Evolutionary conservation across 2,797 vertebrate species (phyloP).

Genomic region (Paramormyrops hopkinsi): DNA sequence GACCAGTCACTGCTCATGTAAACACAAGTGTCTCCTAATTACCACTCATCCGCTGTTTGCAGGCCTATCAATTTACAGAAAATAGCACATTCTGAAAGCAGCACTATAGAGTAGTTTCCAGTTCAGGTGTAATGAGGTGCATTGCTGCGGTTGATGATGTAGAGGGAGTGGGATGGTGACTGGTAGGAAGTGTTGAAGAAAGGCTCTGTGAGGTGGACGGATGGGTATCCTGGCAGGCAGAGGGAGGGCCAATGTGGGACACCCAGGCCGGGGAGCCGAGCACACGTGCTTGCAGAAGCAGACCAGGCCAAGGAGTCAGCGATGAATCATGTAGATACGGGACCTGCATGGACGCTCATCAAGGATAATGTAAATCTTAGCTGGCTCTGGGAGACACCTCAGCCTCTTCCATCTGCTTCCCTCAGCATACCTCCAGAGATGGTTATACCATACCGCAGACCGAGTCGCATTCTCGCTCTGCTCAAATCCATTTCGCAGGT

Average conservation of each 20-base stretch:
- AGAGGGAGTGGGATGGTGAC: neutral
- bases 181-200: neutral
- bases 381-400: conserved; percentile 58
- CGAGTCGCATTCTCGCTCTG: conserved; percentile 48
- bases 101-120: neutral
- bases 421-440: conserved; percentile 64
- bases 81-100: neutral
- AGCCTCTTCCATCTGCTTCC: conserved; percentile 66
- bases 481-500: conserved; percentile 22
- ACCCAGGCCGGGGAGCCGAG: conserved; percentile 46
- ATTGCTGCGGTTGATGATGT: neutral
- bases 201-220: neutral
- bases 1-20: neutral
- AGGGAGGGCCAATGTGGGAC: neutral
- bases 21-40: neutral
- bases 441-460: conserved; percentile 60
- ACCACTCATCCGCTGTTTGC: neutral
- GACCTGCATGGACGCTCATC: conserved; percentile 59
- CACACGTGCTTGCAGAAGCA: conserved; percentile 60
- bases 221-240: neutral
- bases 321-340: conserved; percentile 66
- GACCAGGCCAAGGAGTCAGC: conserved; percentile 56
- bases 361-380: conserved; percentile 71
- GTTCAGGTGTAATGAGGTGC: neutral
- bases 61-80: neutral